Conservation (phyloP, 2,888 invertebrate genomes). For the Tridacna crocea region DNA sequence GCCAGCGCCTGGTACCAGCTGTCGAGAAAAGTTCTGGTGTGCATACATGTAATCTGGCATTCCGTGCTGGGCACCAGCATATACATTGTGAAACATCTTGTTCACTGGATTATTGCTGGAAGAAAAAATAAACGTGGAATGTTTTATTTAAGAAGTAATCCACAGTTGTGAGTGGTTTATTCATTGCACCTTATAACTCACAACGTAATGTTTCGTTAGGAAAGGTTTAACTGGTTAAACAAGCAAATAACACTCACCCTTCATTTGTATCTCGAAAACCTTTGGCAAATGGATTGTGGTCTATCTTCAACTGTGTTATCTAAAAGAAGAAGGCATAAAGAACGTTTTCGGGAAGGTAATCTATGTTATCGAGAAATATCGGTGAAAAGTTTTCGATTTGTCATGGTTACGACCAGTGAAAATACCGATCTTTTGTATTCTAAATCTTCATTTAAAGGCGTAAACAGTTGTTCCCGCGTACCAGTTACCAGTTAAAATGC, state of each 20-base stretch:
- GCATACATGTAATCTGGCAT: conserved; percentile 6
- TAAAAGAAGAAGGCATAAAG: conserved; percentile 60
- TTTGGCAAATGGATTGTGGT: conserved; percentile 85
- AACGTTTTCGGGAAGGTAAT: too few relatives aligned
- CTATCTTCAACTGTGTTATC: conserved; percentile 84
- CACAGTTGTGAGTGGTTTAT: background rate
- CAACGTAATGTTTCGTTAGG: too few relatives aligned
- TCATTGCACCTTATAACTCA: too few relatives aligned
- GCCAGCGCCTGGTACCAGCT: background rate
- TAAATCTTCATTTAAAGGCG: too few relatives aligned
- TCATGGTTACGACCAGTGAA: too few relatives aligned
- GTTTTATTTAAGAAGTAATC: background rate
- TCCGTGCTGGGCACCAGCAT: background rate
- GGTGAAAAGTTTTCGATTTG: too few relatives aligned
- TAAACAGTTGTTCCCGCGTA: too few relatives aligned
- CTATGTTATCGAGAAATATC: too few relatives aligned
- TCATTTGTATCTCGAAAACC: conserved; percentile 83
- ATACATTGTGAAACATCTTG: background rate
- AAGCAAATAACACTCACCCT: conserved; percentile 65
- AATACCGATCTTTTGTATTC: too few relatives aligned
- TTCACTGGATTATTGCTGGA: conserved; percentile 13
- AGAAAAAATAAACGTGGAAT: background rate
- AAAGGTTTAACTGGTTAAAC: too few relatives aligned
- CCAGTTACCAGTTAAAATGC: too few relatives aligned
- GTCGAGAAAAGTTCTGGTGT: background rate